These are phyloP conservation scores for Amorpha juglandis DNA, from an alignment of 2,888 invertebrate genomes.

Conservation along the genomic window DNA sequence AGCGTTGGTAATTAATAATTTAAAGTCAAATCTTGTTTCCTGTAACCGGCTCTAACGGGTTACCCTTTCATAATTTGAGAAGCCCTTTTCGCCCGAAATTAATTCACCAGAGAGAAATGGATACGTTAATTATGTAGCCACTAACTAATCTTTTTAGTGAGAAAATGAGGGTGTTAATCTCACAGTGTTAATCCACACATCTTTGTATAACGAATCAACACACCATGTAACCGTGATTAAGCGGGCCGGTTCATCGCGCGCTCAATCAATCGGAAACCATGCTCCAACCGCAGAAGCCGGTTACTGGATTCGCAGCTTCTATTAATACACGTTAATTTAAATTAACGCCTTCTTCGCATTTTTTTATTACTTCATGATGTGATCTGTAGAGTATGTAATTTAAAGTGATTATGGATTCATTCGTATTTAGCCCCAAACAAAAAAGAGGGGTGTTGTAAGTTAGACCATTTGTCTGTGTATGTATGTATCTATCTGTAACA, in stretches of 20 bases:
- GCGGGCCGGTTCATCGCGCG: constrained; percentile 58
- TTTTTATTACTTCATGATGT: neutral
- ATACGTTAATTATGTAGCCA: constrained; percentile 10
- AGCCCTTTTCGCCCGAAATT: constrained; percentile 8
- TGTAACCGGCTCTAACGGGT: neutral
- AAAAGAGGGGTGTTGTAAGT: too few relatives aligned
- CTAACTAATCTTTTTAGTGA: constrained; percentile 24
- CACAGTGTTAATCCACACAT: constrained; percentile 40
- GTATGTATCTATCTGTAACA: too few relatives aligned
- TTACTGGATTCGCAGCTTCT: constrained; percentile 54
- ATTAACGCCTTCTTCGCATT: constrained; percentile 46
- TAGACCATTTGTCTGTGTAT: too few relatives aligned
- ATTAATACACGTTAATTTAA: constrained; percentile 60
- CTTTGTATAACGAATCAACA: constrained; percentile 53
- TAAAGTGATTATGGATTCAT: too few relatives aligned
- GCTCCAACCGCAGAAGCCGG: constrained; percentile 50
- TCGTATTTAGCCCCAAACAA: too few relatives aligned
- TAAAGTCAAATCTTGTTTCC: constrained; percentile 12
- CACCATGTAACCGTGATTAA: constrained; percentile 65
- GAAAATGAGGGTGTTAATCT: constrained; percentile 27
- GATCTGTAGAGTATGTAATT: too few relatives aligned
- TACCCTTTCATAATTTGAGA: constrained; percentile 20
- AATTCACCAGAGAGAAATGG: constrained; percentile 19
- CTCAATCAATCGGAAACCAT: constrained; percentile 69
- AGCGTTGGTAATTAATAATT: neutral